Conservation (phyloP, 2,113 vertebrate species). For the Geothlypis trichas region DNA sequence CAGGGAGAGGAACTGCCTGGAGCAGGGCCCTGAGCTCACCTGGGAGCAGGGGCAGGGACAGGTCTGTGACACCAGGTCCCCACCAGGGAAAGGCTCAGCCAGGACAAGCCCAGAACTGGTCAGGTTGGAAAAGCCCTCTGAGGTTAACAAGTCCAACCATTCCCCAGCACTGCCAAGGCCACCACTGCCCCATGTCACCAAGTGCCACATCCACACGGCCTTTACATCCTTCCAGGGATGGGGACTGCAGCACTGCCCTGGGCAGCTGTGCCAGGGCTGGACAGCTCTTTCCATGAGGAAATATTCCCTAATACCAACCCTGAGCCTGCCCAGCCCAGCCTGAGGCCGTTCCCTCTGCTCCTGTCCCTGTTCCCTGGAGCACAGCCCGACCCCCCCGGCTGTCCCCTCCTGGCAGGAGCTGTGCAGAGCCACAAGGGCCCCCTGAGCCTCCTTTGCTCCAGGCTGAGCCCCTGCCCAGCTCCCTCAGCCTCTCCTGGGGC, state of each 20-base stretch:
- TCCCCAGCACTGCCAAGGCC: not conserved
- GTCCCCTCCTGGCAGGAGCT: not conserved
- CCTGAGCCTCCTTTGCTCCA: not conserved
- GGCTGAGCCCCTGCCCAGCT: not conserved
- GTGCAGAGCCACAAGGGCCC: not conserved
- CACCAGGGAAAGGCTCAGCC: not conserved
- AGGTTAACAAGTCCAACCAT: not conserved
- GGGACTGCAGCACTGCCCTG: not conserved
- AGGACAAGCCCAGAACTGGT: not conserved
- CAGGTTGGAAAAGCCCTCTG: not conserved
- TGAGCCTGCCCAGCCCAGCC: not conserved
- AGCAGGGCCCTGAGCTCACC: not conserved
- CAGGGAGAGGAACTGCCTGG: rapidly evolving
- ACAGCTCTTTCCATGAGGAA: rapidly evolving
- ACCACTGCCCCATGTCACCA: not conserved
- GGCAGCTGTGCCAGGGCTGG: not conserved
- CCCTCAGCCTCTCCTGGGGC: not conserved
- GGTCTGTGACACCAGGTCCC: not conserved
- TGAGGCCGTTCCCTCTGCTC: not conserved
- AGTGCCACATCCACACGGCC: not conserved
- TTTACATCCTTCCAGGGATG: not conserved
- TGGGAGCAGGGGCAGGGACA: not conserved
- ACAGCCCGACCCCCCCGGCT: not conserved
- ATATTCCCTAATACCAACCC: rapidly evolving
- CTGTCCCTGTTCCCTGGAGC: not conserved